phyloP scores from a whole-genome alignment of 2,113 vertebrate species.

The Catharus minimus region DNA sequence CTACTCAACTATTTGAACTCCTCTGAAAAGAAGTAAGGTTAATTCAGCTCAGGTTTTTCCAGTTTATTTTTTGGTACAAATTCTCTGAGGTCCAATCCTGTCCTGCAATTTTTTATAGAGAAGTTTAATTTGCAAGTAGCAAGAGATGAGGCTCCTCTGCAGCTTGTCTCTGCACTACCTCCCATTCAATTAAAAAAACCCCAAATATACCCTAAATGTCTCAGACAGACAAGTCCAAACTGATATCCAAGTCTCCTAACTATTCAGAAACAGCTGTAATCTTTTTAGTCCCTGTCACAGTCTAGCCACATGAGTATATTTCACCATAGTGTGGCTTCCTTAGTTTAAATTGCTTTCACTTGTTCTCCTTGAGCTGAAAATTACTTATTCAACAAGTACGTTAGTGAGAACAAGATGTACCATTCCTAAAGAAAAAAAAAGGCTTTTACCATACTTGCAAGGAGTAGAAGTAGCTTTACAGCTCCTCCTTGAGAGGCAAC shows the following conservation, averaged over 20 bases:
- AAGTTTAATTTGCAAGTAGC: not conserved
- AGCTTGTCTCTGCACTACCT: not conserved
- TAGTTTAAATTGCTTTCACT: not conserved
- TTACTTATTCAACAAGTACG: not conserved
- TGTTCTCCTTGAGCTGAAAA: constrained; percentile 10
- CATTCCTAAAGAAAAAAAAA: not conserved
- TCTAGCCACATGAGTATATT: not conserved
- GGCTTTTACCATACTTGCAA: not conserved
- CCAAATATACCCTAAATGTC: not conserved
- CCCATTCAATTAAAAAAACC: not conserved
- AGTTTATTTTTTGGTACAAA: not conserved
- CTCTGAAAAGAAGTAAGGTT: not conserved
- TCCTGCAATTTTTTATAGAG: not conserved
- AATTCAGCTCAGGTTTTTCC: not conserved
- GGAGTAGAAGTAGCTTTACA: not conserved
- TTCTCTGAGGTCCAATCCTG: not conserved
- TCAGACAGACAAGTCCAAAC: constrained; percentile 10
- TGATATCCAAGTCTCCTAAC: not conserved
- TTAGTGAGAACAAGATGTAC: not conserved
- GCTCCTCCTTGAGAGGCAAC: not conserved
- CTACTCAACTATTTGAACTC: not conserved
- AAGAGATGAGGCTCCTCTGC: not conserved
- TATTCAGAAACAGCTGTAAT: not conserved
- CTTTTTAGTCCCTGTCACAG: not conserved
- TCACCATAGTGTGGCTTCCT: not conserved